phyloP scores from a whole-genome alignment of 2,888 invertebrate species.

The Hylaea fasciaria region DNA sequence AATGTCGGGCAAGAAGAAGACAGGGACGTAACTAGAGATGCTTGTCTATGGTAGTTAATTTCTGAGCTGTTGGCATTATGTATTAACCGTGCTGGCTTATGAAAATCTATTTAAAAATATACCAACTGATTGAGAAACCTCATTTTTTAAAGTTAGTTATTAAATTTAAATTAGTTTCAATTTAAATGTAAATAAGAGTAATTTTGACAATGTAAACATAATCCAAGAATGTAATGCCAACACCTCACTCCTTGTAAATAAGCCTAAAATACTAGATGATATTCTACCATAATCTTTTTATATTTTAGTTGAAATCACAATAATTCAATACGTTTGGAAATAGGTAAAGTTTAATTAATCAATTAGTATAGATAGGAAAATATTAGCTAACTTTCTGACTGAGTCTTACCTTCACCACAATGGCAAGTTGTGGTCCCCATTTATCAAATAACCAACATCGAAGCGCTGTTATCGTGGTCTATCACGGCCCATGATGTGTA shows the following conservation, averaged over 20 bases:
- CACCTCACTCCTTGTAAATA: constrained; percentile 23
- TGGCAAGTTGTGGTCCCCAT: neutral
- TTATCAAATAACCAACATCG: neutral
- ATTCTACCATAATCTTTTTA: neutral
- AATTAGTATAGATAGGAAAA: neutral
- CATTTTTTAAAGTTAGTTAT: too few species aligned
- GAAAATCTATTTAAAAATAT: too few species aligned
- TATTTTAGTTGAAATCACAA: constrained; percentile 6
- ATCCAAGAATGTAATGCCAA: neutral
- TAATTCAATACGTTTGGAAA: constrained; percentile 8
- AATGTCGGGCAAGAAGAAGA: constrained; percentile 73
- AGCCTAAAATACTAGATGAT: neutral
- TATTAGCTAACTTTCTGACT: constrained; percentile 1
- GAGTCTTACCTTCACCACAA: constrained; percentile 6
- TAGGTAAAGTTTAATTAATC: neutral
- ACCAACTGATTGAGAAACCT: too few species aligned
- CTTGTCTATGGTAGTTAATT: constrained; percentile 3
- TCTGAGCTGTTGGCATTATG: constrained; percentile 13
- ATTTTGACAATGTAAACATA: neutral
- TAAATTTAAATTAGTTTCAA: too few species aligned
- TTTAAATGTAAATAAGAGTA: too few species aligned
- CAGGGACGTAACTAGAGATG: constrained; percentile 42
- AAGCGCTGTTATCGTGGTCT: too few species aligned
- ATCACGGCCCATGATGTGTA: too few species aligned
- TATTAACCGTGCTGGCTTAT: too few species aligned